Base-by-base conservation (phyloP, 30 jellyfish, hydroid and myxozoan species). In the Hydractinia echinata region DNA sequence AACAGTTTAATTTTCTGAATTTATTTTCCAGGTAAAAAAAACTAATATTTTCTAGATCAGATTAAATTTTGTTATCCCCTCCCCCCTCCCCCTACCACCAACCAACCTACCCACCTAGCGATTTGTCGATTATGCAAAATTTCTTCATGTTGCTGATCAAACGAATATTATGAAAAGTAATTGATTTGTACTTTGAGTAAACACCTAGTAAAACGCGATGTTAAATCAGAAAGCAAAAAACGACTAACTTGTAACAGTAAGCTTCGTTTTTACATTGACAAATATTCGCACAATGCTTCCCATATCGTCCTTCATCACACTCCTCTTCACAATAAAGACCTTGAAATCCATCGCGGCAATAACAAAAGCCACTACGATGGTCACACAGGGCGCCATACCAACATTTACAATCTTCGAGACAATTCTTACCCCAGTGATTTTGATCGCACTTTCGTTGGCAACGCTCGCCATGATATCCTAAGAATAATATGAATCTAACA, bases 361-460 rank as follows among this genome's bases (percentile, higher is more conserved):
- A 64, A 84, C 98, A 92, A 67, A 92, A 79, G 18, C 98, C 98
- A 92, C 79, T 85, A 62, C 81, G 30, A n/a, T 80, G 95, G 69
- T 92, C 98, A 67, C 98, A 92, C 50, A 18, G 58, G 6, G 92
- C 96, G 7, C 82, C 87, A 74, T 92, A 85, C 21, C 62, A 56
- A 77, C 98, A 92, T 10, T 11, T 55, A 52, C 98, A 92, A 10
- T 61, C 51, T 54, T 78, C 74, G 13, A 52, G 81, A 62, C 98
- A 92, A 60, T 92, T 87, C 86, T 69, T 87, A 61, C 98, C 98
- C 98, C 98, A 92, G 61, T 66, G 10, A 44, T 62, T 51, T 68
- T 53, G 56, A 49, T 55, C 53, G 54, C 89, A 82, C n/a, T 55
- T 67, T 54, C 56, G 60, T 15, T 7, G 51, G 61, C 89, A 82